A percentile compares a stretch with the other conserved stretches of the same genome.
phyloP scores from a whole-genome alignment of 2,888 invertebrate species.

The Scaptomyza parva region DNA sequence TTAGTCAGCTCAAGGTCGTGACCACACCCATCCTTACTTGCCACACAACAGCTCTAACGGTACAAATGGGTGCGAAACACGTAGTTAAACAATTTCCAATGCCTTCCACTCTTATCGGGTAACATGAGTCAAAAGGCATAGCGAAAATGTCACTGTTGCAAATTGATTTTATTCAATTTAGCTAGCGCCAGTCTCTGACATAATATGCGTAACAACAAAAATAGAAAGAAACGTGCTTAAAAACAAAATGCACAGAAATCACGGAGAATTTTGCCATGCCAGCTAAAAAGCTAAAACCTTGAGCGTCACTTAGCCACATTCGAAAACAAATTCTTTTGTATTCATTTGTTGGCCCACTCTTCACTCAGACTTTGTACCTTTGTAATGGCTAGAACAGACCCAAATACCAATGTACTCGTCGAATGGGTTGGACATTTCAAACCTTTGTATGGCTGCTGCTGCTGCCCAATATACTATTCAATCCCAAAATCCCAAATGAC shows the following conservation, averaged over 20 bases:
- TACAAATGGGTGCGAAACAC: slow-evolving; percentile 36
- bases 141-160: slow-evolving; percentile 1
- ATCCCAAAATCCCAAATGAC: slow-evolving; percentile 15
- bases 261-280: slow-evolving; percentile 29
- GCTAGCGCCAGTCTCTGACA: slow-evolving; percentile 31
- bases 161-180: slow-evolving; percentile 62
- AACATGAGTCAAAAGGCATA: slow-evolving; percentile 27
- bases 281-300: slow-evolving; percentile 60
- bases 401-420: slow-evolving; percentile 7
- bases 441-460: slow-evolving; percentile 74
- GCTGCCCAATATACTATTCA: slow-evolving; percentile 28
- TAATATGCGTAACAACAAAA: slow-evolving; percentile 43
- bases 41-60: slow-evolving; percentile 6
- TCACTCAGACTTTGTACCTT: slow-evolving; percentile 45
- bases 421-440: slow-evolving; percentile 18
- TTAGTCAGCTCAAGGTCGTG: slow-evolving; percentile 18
- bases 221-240: slow-evolving; percentile 2
- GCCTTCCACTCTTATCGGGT: slow-evolving; percentile 22
- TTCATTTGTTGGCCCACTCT: slow-evolving; percentile 33
- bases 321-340: slow-evolving; percentile 40
- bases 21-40: slow-evolving; percentile 27
- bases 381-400: neutral
- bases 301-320: slow-evolving; percentile 51
- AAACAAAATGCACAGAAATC: slow-evolving; percentile 5
- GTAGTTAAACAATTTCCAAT: slow-evolving; percentile 13